A percentile compares a stretch with the other conserved stretches of the same genome.
These are phyloP conservation scores for Gymnothorax javanicus DNA, from an alignment of 2,797 vertebrate species.

Conservation along the genomic window DNA sequence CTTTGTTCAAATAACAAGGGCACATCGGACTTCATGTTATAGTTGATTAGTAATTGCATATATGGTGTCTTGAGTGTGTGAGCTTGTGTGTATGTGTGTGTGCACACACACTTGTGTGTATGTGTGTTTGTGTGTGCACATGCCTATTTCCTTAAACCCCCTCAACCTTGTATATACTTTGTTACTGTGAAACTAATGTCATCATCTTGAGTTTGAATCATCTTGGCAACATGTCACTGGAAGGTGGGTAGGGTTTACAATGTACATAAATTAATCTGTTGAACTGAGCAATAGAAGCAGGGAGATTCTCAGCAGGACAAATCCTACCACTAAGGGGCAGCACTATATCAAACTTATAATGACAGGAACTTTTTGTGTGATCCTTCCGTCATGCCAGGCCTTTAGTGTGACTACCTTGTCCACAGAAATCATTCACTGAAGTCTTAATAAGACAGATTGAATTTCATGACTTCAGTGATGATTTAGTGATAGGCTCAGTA, in stretches of 20 bases:
- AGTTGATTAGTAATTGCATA: too few species aligned
- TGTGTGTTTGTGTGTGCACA: not conserved
- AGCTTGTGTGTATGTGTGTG: not conserved
- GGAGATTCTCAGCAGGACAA: not conserved
- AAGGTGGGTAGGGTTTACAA: too few species aligned
- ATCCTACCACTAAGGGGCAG: constrained; percentile 8
- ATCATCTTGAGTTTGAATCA: not conserved
- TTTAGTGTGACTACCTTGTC: not conserved
- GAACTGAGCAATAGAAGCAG: not conserved
- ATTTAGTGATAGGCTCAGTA: not conserved
- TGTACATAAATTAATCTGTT: too few species aligned
- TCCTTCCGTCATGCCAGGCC: not conserved
- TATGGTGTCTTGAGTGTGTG: not conserved
- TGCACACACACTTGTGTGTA: not conserved
- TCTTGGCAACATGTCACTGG: too few species aligned
- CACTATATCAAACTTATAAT: not conserved
- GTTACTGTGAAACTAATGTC: not conserved
- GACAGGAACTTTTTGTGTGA: not conserved
- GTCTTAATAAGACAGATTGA: not conserved
- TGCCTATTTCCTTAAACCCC: not conserved
- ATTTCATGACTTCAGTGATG: too few species aligned
- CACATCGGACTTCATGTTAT: too few species aligned
- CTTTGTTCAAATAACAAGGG: too few species aligned
- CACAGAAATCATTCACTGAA: not conserved
- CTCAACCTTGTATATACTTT: not conserved